Evolutionary conservation across 1,140 invertebrate species (phyloP).

Genomic region (Drosophila pseudoananassae): DNA sequence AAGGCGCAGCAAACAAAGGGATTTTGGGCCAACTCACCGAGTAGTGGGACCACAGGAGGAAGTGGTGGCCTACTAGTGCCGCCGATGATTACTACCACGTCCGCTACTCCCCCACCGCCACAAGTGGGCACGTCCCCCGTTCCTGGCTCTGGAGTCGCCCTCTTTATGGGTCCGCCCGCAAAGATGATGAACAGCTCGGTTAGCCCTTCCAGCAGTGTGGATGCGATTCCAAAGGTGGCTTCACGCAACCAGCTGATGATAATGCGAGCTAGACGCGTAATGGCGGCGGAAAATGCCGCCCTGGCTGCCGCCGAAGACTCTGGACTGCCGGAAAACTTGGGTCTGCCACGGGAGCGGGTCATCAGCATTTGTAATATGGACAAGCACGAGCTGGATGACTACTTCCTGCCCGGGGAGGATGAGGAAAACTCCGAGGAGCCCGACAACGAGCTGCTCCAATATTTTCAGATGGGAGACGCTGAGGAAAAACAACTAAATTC

Average conservation of each 20-base stretch:
- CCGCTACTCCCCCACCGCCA: constrained; percentile 66
- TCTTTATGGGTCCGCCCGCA: constrained; percentile 76
- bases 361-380: constrained; percentile 90
- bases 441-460: constrained; percentile 91
- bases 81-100: constrained; percentile 66
- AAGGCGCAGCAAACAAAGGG: constrained; percentile 83
- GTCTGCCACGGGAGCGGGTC: constrained; percentile 86
- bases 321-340: constrained; percentile 73
- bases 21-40: constrained; percentile 77
- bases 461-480: constrained; percentile 88
- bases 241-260: constrained; percentile 69
- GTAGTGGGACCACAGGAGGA: constrained; percentile 40
- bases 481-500: constrained; percentile 84
- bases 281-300: constrained; percentile 58
- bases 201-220: constrained; percentile 70
- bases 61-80: constrained; percentile 51
- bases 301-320: constrained; percentile 65
- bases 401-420: constrained; percentile 85
- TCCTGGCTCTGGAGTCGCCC: constrained; percentile 11
- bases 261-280: constrained; percentile 59
- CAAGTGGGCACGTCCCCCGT: constrained; percentile 13
- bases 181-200: constrained; percentile 66
- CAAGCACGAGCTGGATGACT: constrained; percentile 91
- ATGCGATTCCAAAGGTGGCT: constrained; percentile 65
- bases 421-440: constrained; percentile 91